Percentiles rank a stretch among this genome's conserved stretches.
phyloP scores from a whole-genome alignment of 2,113 vertebrate species.

The Opisthocomus hoazin region DNA sequence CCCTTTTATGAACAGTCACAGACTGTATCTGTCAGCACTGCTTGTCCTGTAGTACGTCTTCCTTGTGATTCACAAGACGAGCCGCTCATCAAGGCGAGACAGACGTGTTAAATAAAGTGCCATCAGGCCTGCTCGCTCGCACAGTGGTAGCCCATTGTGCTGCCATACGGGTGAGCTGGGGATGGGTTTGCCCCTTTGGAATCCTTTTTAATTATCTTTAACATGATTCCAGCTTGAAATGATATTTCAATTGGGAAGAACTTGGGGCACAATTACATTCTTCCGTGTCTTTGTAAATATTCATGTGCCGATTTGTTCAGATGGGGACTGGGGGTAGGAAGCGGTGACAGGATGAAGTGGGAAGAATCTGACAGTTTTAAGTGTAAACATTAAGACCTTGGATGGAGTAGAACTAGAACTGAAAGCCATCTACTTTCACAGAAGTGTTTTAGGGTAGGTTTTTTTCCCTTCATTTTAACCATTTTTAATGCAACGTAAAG shows the following conservation, averaged over 20 bases:
- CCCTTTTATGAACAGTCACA: background rate
- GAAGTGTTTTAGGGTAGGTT: background rate
- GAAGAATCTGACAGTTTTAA: background rate
- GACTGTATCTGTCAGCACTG: constrained; percentile 27
- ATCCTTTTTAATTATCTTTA: constrained; percentile 22
- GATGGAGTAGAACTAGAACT: background rate
- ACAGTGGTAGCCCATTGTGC: constrained; percentile 41
- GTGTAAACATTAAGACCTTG: background rate
- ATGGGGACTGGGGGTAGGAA: background rate
- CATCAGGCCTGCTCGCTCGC: constrained; percentile 3
- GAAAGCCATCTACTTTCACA: background rate
- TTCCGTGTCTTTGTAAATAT: background rate
- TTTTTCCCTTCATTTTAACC: background rate
- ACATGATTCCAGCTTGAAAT: background rate
- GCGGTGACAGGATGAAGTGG: background rate
- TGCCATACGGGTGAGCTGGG: background rate
- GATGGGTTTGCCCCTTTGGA: background rate
- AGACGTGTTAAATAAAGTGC: background rate
- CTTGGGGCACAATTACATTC: background rate
- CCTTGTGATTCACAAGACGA: background rate
- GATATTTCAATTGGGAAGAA: constrained; percentile 44
- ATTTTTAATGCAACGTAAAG: background rate
- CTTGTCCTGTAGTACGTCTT: background rate
- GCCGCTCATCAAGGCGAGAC: constrained; percentile 28
- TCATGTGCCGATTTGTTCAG: background rate